Base-by-base conservation (phyloP, 2,113 vertebrate species). In the Nannospalax galili region DNA sequence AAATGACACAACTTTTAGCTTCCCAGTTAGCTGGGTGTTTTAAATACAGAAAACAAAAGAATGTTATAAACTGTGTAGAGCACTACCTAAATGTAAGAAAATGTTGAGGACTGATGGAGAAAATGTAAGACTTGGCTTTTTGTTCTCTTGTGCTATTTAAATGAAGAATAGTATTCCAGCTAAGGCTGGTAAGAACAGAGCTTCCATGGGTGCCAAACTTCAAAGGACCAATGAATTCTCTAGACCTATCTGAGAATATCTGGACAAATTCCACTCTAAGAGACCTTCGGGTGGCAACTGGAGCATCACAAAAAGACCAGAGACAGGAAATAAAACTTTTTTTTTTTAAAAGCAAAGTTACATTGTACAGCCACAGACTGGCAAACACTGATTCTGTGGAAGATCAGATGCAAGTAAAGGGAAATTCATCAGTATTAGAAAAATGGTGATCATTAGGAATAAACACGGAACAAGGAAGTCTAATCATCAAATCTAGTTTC, bases 361-460 rank as follows among this genome's bases (percentile, higher is more conserved):
- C 16, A 79, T 58, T 70, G 35, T 26, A 77, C 2, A 91, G 48
- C 24, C 80, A 78, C 45, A 92, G 58, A 45, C 32, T 84, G 60
- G 11, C n/a, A 88, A 91, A 32, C 37, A 30, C 16, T 24, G 70
- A 67, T 58, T 75, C 48, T 65, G 90, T 77, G 3, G 80, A 72
- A 86, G 62, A 90, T 73, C 69, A 65, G 48, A 30, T 2, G 62
- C 42, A 73, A 87, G 32, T 67, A 81, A 75, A 92, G 90, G 42
- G 26, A 5, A 58, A 35, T 56, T 95, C 80, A 45, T 40, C 82
- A 48, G 5, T 75, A 86, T 75, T 81, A 82, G 40, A 93, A 95
- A 96, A 88, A 96, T 40, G 15, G 22, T 77, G 42, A 89, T 52
- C 48, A 80, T 80, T 52, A 60, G 30, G 30, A 77, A 40, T 79